These are phyloP conservation scores for Scrobipalpa atriplicella DNA, from an alignment of 2,888 invertebrate species.

Conservation along the genomic window DNA sequence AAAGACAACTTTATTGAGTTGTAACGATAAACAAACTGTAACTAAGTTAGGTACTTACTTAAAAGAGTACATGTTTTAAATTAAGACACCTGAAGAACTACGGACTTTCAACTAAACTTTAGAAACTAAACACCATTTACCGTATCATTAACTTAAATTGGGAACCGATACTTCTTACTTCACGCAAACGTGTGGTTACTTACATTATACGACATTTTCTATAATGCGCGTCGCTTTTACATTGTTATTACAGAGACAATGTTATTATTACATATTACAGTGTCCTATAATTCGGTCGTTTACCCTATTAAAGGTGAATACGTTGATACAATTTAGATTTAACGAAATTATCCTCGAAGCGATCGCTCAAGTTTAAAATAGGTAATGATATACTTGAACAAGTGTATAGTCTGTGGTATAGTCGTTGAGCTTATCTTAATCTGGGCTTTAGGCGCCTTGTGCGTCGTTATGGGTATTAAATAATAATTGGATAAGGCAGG, in stretches of 20 bases:
- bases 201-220: conserved; percentile 20
- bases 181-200: conserved; percentile 25
- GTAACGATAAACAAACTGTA: background rate
- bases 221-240: conserved; percentile 23
- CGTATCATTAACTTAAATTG: conserved; percentile 20
- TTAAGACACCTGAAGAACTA: conserved; percentile 7
- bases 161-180: conserved; percentile 8
- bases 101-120: conserved; percentile 14
- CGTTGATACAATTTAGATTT: conserved; percentile 76
- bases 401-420: conserved; percentile 33
- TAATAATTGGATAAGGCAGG: conserved; percentile 76
- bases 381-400: conserved; percentile 74
- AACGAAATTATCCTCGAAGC: conserved; percentile 56
- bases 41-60: conserved; percentile 4
- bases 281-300: conserved; percentile 16
- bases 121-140: conserved; percentile 21
- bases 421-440: conserved; percentile 68
- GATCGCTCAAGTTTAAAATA: conserved; percentile 63
- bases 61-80: conserved; percentile 16
- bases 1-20: background rate
- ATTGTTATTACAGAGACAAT: conserved; percentile 53
- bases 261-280: conserved; percentile 18
- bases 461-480: conserved; percentile 70
- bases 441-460: conserved; percentile 69
- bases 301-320: conserved; percentile 52